Evolutionary conservation across 1,140 invertebrate genomes (phyloP).

Genomic region (Leptoteleia sp.): DNA sequence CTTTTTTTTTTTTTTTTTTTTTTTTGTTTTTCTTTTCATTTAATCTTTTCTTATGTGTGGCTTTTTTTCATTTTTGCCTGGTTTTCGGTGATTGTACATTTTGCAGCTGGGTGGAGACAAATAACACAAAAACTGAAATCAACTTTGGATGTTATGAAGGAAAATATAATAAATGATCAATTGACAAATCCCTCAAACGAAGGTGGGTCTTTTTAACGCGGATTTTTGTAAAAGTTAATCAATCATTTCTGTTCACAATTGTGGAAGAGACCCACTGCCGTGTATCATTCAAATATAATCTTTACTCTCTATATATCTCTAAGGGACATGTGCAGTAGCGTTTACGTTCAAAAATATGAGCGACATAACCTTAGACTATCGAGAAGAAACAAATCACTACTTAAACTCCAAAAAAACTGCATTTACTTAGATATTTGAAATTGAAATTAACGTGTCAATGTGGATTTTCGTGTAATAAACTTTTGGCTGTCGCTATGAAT

Average conservation of each 20-base stretch:
- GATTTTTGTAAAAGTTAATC: neutral
- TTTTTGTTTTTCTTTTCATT: constrained; percentile 50
- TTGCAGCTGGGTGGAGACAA: constrained; percentile 77
- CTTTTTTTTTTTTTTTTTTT: constrained; percentile 29
- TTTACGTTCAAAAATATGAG: constrained; percentile 19
- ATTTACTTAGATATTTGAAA: constrained; percentile 1
- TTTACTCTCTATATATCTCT: constrained; percentile 1
- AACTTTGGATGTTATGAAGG: constrained; percentile 68
- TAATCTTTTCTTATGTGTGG: constrained; percentile 54
- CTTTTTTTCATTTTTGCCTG: constrained; percentile 73
- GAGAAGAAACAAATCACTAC: neutral
- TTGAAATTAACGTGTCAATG: too few relatives aligned
- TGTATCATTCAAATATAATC: neutral
- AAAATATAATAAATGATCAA: constrained; percentile 66
- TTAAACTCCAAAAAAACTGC: neutral
- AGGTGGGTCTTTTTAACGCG: constrained; percentile 72
- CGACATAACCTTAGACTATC: constrained; percentile 34
- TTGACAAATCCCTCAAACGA: constrained; percentile 65
- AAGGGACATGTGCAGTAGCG: constrained; percentile 41
- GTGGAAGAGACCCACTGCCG: neutral
- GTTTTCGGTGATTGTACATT: constrained; percentile 71
- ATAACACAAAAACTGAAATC: constrained; percentile 71
- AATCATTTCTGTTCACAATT: too few relatives aligned
- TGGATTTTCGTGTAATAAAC: too few relatives aligned
- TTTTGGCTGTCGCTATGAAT: too few relatives aligned